Conservation (phyloP, 2,888 invertebrate species). For the Antitype chi region DNA sequence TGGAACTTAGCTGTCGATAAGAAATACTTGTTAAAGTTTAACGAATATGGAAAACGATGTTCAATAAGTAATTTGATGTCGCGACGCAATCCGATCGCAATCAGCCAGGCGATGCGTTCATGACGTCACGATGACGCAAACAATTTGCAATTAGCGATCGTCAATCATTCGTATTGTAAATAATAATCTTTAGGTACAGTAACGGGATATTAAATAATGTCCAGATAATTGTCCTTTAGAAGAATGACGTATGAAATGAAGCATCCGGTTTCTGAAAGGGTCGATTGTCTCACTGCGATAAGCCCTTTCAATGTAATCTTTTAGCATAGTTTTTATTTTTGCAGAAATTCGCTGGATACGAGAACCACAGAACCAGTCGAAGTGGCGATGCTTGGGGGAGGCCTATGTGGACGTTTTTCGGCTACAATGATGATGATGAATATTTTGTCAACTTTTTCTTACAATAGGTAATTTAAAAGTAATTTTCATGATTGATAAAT, state of each 20-base stretch:
- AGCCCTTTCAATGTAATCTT: not conserved
- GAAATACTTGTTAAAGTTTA: slow-evolving; percentile 30
- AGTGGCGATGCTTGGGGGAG: too few relatives aligned
- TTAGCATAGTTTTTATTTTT: not conserved
- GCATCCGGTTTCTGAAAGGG: not conserved
- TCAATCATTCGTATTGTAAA: slow-evolving; percentile 66
- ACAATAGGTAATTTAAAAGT: not conserved
- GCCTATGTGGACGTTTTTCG: too few relatives aligned
- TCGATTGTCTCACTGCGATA: not conserved
- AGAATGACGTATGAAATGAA: not conserved
- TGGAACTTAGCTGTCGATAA: slow-evolving; percentile 34
- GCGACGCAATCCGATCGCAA: slow-evolving; percentile 47
- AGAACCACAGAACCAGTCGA: too few relatives aligned
- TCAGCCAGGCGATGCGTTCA: slow-evolving; percentile 46
- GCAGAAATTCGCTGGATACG: too few relatives aligned
- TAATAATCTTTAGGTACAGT: slow-evolving; percentile 46
- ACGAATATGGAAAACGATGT: slow-evolving; percentile 40
- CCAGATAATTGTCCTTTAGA: slow-evolving; percentile 5
- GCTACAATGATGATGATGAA: too few relatives aligned
- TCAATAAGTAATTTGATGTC: slow-evolving; percentile 56
- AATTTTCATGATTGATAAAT: not conserved
- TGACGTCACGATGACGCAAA: slow-evolving; percentile 64
- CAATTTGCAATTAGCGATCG: slow-evolving; percentile 66
- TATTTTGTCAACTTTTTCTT: too few relatives aligned
- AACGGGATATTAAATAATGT: slow-evolving; percentile 51